Evolutionary conservation across 1,140 invertebrate species (phyloP).

Genomic region (Saccostrea glomerata): DNA sequence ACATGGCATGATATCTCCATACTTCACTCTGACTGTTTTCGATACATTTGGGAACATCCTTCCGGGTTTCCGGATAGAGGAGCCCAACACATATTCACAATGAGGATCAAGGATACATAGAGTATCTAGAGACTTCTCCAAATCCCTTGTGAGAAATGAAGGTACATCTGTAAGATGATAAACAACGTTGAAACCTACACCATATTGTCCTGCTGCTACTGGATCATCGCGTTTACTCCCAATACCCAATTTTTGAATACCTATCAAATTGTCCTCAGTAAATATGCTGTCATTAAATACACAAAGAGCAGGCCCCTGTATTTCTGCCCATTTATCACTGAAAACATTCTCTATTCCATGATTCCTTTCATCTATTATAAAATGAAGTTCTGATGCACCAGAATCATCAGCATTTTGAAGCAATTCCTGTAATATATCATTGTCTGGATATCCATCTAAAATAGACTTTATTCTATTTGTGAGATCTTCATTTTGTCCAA

Average conservation of each 20-base stretch:
- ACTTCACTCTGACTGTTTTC: constrained; percentile 53
- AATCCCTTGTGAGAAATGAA: constrained; percentile 70
- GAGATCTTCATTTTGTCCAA: constrained; percentile 71
- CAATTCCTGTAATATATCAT: constrained; percentile 68
- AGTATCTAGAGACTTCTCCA: constrained; percentile 56
- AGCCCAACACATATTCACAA: constrained; percentile 64
- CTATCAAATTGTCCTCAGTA: constrained; percentile 69
- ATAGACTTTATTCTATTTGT: constrained; percentile 66
- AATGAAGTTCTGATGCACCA: constrained; percentile 66
- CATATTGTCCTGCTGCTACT: constrained; percentile 72
- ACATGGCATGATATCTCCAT: constrained; percentile 62
- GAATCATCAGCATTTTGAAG: constrained; percentile 79
- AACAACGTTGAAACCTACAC: constrained; percentile 77
- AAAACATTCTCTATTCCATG: constrained; percentile 58
- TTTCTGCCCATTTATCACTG: constrained; percentile 58
- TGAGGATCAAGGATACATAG: constrained; percentile 75
- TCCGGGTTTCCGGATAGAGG: constrained; percentile 40
- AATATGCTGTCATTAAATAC: constrained; percentile 75
- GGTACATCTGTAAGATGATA: constrained; percentile 76
- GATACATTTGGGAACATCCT: constrained; percentile 61
- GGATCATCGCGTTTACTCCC: constrained; percentile 70
- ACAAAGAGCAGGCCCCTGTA: constrained; percentile 74
- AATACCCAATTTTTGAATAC: constrained; percentile 72
- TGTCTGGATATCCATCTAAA: constrained; percentile 65
- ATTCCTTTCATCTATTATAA: constrained; percentile 33